Percentiles rank a stretch among this genome's conserved stretches.
phyloP scores from a whole-genome alignment of 2,888 invertebrate species.

The Tortrix viridana region DNA sequence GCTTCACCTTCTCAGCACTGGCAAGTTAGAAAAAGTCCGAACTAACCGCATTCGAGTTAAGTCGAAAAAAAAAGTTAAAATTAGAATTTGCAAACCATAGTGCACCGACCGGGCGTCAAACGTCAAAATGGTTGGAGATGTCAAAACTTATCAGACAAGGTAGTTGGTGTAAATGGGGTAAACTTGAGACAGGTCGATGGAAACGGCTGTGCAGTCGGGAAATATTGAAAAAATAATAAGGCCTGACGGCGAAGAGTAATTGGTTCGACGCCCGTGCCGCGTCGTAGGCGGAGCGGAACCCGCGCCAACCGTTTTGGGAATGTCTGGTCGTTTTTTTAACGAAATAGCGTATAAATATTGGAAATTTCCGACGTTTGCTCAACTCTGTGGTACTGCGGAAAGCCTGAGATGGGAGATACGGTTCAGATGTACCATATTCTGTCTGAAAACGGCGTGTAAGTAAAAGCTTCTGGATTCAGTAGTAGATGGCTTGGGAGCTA shows the following conservation, averaged over 20 bases:
- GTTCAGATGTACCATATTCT: background rate
- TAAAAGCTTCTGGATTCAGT: slow-evolving; percentile 18
- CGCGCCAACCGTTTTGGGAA: slow-evolving; percentile 14
- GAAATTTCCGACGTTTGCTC: slow-evolving; percentile 9
- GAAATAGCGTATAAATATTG: slow-evolving; percentile 15
- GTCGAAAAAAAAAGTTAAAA: slow-evolving; percentile 25
- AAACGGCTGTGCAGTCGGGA: slow-evolving; percentile 5
- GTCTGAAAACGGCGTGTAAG: background rate
- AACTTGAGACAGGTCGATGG: slow-evolving; percentile 23
- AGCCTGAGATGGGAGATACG: slow-evolving; percentile 3
- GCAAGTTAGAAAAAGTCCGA: slow-evolving; percentile 9
- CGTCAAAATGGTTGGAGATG: slow-evolving; percentile 16
- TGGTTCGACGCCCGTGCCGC: slow-evolving; percentile 14
- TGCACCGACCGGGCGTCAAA: slow-evolving; percentile 20
- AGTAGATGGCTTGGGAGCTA: slow-evolving; percentile 9
- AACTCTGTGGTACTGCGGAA: background rate
- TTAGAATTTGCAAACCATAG: slow-evolving; percentile 27
- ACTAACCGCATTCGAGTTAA: slow-evolving; percentile 4
- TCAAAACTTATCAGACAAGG: slow-evolving; percentile 22
- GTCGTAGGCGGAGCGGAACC: slow-evolving; percentile 18
- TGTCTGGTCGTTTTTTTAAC: slow-evolving; percentile 15
- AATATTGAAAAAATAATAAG: slow-evolving; percentile 29
- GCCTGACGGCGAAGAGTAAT: slow-evolving; percentile 15
- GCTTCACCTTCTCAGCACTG: background rate
- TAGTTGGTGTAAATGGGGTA: slow-evolving; percentile 15